Conservation (phyloP, 2,113 vertebrate species). For the Hippopotamus amphibius region DNA sequence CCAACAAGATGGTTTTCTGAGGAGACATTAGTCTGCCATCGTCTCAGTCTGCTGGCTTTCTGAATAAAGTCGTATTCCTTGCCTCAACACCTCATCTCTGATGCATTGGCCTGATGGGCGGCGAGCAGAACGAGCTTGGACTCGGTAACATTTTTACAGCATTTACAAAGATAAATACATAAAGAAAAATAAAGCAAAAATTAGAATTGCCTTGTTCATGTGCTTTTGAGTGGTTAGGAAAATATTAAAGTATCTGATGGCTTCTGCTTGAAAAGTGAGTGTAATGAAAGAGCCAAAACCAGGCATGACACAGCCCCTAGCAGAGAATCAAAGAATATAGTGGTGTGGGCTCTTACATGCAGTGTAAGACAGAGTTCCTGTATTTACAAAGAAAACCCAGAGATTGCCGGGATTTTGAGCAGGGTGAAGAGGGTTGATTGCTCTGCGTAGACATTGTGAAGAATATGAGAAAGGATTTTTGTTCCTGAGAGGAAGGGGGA, state of each 20-base stretch:
- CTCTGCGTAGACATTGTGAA: not conserved
- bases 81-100: no score
- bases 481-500: not conserved
- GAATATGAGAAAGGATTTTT: not conserved
- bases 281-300: not conserved
- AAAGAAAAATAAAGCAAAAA: constrained; percentile 37
- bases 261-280: not conserved
- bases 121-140: no score
- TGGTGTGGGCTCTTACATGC: not conserved
- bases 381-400: constrained; percentile 12
- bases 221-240: constrained; percentile 21
- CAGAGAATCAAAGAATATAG: not conserved
- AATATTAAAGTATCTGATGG: not conserved
- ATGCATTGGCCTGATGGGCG: no score
- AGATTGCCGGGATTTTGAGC: not conserved
- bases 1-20: no score
- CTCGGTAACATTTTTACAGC: not conserved
- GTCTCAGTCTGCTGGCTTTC: no score
- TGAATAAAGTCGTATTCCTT: no score
- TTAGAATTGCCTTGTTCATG: not conserved
- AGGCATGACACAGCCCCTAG: not conserved
- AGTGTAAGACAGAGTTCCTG: not conserved
- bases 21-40: no score
- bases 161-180: constrained; percentile 12
- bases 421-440: not conserved